Evolutionary conservation across 1,140 invertebrate species (phyloP), one percentile per base, ranked within the genome.

Genomic region (Globodera rostochiensis): DNA sequence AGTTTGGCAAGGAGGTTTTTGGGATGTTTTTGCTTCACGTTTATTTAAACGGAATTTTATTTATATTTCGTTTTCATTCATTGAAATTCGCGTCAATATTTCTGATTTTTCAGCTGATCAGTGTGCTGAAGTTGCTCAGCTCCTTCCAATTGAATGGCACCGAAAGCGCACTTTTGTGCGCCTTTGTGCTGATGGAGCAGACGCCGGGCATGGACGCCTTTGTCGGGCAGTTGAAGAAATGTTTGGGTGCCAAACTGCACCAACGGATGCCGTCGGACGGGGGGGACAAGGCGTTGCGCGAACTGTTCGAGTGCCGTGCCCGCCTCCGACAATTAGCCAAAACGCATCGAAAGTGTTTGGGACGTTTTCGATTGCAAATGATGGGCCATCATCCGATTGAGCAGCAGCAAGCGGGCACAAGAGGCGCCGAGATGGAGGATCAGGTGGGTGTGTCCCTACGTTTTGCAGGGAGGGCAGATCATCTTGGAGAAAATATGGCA

Each of bases 91-190:
- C 73, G 47, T 36, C 70, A 25, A 47, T n/a, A 11, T 77, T n/a
- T n/a, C n/a, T 77, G 46, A 25, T 50, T 36, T 36, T 36, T 79
- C 45, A 79, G 75, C 67, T 69, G 9, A 80, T 86, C 86, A 60
- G 67, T 15, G 45, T 36, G 7, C 64, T 83, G 9, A 8, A 86
- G 45, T 21, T 15, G 15, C 74, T 85, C 45, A 77, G 81, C 45
- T 45, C 66, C 15, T 86, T 85, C 71, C 71, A 80, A 49, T 66
- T 85, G 53, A 86, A 47, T 50, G 71, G 25, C 74, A 79, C 75
- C 49, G 84, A 85, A 74, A 77, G 75, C 13, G 84, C 84, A 5
- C 75, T 85, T 7, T 46, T 85, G 11, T 86, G 74, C 36, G 79
- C 85, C 13, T 66, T 70, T 73, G 76, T 86, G 36, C 74, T 85